Conservation (phyloP, 1,140 invertebrate genomes). For the Octopus sinensis region DNA sequence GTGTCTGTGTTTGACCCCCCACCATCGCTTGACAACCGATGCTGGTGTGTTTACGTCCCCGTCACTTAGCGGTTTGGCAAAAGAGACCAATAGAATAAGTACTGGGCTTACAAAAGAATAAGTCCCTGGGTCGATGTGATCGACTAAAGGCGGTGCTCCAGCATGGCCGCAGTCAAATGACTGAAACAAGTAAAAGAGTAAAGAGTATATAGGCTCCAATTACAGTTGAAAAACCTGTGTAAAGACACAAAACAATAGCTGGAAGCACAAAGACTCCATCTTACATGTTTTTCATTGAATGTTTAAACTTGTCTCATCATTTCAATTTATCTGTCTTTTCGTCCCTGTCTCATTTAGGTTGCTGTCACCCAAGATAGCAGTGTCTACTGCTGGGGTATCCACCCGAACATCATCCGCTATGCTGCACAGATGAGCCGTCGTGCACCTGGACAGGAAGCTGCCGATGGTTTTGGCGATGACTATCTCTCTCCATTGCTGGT, state of each 20-base stretch:
- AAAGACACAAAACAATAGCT: background rate
- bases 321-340: background rate
- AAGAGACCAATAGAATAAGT: too few relatives aligned
- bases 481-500: conserved; percentile 39
- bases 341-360: conserved; percentile 61
- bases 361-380: conserved; percentile 68
- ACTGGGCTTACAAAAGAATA: too few relatives aligned
- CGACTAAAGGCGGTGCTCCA: too few relatives aligned
- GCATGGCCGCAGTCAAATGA: too few relatives aligned
- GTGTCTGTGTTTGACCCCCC: too few relatives aligned
- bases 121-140: too few relatives aligned
- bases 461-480: conserved; percentile 32
- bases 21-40: too few relatives aligned
- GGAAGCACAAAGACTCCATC: background rate
- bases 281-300: background rate
- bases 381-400: conserved; percentile 75
- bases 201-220: too few relatives aligned
- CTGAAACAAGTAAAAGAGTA: too few relatives aligned
- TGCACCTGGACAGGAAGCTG: conserved; percentile 35
- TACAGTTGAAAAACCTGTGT: too few relatives aligned
- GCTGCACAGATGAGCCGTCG: conserved; percentile 68
- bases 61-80: too few relatives aligned
- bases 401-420: conserved; percentile 71
- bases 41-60: too few relatives aligned
- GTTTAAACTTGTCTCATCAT: background rate